Evolutionary conservation across 1,140 invertebrate species (phyloP), one percentile per base, ranked within the genome.

Genomic region (Andricus grossulariae): DNA sequence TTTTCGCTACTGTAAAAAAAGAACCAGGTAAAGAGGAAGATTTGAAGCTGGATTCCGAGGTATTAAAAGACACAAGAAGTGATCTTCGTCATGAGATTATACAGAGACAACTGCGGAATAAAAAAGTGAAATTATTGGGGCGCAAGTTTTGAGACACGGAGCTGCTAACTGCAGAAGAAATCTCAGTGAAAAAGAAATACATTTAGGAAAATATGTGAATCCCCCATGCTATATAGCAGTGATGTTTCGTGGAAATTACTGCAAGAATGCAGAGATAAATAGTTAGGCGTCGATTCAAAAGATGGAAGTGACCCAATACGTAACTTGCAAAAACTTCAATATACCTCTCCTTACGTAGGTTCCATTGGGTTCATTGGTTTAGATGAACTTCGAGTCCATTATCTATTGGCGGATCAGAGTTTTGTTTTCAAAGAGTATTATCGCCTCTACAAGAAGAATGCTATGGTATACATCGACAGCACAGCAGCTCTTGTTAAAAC

Each of bases 41-140:
- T 4, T 55, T 55, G n/a, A 18, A 18, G 52, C 7, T 55, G 19
- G 7, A 16, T 16, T 16, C 19, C 7, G 7, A 55, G 7, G n/a
- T n/a, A n/a, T 18, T 55, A 18, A 3, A 11, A 18, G 52, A 55
- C 19, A 7, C 19, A 7, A 7, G 16, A 15, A 18, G 19, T 55
- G n/a, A n/a, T n/a, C n/a, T n/a, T n/a, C n/a, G n/a, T n/a, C 52
- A 55, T 55, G 52, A 55, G 19, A 55, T 55, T 18, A 18, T 55
- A 7, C 52, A 55, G 16, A 55, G 52, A n/a, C 52, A 55, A 18
- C 19, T 55, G 19, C 15, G n/a, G 6, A 18, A 18, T 16, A 16
- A 55, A 3, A 55, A 55, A 55, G 52, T 8, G 19, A 55, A 55
- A 18, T 55, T 4, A 55, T 55, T 55, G 8, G 52, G 19, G 16